Base-by-base conservation (phyloP, 1,140 invertebrate genomes). In the Papilio polyxenes region DNA sequence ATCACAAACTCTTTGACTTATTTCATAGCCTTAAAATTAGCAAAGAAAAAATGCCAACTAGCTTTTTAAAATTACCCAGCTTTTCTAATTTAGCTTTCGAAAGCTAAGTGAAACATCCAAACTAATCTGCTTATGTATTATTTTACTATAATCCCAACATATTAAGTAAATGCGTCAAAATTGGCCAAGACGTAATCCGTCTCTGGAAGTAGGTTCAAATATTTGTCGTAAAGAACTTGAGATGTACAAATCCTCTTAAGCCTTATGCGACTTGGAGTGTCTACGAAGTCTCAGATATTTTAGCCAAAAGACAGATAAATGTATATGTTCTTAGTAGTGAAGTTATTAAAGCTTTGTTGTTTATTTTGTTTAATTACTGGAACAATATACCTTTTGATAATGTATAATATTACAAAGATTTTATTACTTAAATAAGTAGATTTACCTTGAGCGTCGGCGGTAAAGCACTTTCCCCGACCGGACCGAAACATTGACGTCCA, bases 161-260 rank as follows among this genome's bases (percentile, higher is more conserved):
- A 31, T 62, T 65, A 65, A 65, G 23, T 65, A 31, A 65, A 65
- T 69, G 5, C 13, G 31, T 37, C 23, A 69, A 69, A 69, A 31
- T 65, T 37, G 65, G 23, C 65, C 23, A 69, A 69, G 65, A 75
- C 49, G 31, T 77, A 77, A 77, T 59, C 48, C 49, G 15, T 15
- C 48, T 31, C 20, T 51, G 13, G 49, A 77, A 31, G 75, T 23
- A 53, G 51, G 51, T 56, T 79, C 62, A 44, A 59, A 79, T 79
- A 44, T 62, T 80, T 69, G 78, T 80, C 78, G 20, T 44, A 48
- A 65, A 65, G 44, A 40, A 69, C 62, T 80, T 80, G 62, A 69
- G 40, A 80, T 80, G 37, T 80, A 49, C 62, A 49, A 80, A 65
- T 80, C 78, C 77, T 3, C 75, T 65, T 69, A 80, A 80, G 78